Evolutionary conservation across 2,113 vertebrate species (phyloP).

Genomic region (Notarius lentiginosus): DNA sequence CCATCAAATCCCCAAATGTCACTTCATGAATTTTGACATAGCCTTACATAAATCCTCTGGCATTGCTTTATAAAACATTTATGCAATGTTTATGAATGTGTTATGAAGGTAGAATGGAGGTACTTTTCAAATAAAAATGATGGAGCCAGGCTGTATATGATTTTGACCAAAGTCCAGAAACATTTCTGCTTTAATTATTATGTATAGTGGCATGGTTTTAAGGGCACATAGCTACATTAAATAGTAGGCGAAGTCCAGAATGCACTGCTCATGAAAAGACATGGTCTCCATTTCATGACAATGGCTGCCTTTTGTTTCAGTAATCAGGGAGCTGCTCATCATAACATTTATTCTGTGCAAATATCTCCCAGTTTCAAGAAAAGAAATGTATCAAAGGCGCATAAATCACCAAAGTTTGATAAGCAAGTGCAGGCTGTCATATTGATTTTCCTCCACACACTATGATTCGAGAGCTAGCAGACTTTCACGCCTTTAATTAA

Average conservation of each 20-base stretch:
- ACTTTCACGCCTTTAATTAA: constrained; percentile 40
- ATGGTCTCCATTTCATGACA: constrained; percentile 30
- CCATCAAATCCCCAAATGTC: not conserved
- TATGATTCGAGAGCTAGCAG: constrained; percentile 29
- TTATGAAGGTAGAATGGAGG: not conserved
- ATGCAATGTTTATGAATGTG: not conserved
- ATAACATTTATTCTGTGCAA: constrained; percentile 41
- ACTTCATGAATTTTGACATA: constrained; percentile 10
- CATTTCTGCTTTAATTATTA: constrained; percentile 16
- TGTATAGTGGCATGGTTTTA: not conserved
- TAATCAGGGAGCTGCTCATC: constrained; percentile 34
- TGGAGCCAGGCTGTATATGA: not conserved
- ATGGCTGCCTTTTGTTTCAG: constrained; percentile 44
- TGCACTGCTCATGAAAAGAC: not conserved
- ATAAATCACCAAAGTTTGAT: constrained; percentile 47
- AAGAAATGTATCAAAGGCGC: constrained; percentile 37
- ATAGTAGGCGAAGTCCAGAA: not conserved
- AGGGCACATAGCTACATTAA: constrained; percentile 25
- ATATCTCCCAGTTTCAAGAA: constrained; percentile 33
- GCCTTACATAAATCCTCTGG: not conserved
- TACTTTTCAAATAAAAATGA: constrained; percentile 3
- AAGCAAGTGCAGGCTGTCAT: constrained; percentile 36
- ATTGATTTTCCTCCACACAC: constrained; percentile 35
- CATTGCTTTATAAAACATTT: constrained; percentile 13
- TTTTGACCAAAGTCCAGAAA: constrained; percentile 2